Base-by-base conservation (phyloP, 2,113 vertebrate species). In the Setophaga kirtlandii region DNA sequence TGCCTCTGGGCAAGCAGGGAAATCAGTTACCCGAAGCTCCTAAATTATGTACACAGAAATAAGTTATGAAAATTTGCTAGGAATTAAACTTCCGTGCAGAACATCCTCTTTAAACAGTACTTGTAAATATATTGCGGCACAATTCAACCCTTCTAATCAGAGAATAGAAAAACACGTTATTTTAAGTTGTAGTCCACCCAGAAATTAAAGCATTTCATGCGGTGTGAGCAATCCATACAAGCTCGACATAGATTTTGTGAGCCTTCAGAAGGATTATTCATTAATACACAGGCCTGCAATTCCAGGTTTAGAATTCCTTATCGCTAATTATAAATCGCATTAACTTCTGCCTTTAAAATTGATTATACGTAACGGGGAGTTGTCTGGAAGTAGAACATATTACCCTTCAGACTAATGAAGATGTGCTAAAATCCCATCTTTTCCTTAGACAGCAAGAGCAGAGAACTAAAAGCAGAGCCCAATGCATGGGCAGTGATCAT, bases 331-430 rank as follows among this genome's bases (percentile, higher is more conserved):
- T 84, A 96, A 96, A 95, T 93, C 9, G 5, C 93, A 96, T 96
- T 95, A 96, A 94, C 87, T 96, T 94, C 82, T 91, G 84, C 95
- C 86, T 96, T 96, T 97, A 96, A 94, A 94, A 95, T 90, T 90
- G 92, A 94, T 90, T 92, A 79, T 46, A 93, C 3, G 9, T 90
- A 96, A 95, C 37, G 0, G 49, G 47, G 73, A 96, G 90, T 86
- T 87, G 90, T 92, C 96, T 92, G 83, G 16, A 81, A 75, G 88
- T 37, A 93, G 86, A 93, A 96, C 73, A 24, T 73, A 92, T 79
- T 89, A 71, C 58, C 53, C 88, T 74, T 88, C 83, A 89, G 83
- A 47, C 80, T 96, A 93, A 96, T 86, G 95, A 89, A 90, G 86
- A 92, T 37, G 62, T 60, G 92, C 86, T 90, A 84, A 96, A 93